Percentiles rank a stretch among this genome's conserved stretches.
Evolutionary conservation across 1,140 invertebrate genomes (phyloP).

Genomic region (Meloidogyne exigua): DNA sequence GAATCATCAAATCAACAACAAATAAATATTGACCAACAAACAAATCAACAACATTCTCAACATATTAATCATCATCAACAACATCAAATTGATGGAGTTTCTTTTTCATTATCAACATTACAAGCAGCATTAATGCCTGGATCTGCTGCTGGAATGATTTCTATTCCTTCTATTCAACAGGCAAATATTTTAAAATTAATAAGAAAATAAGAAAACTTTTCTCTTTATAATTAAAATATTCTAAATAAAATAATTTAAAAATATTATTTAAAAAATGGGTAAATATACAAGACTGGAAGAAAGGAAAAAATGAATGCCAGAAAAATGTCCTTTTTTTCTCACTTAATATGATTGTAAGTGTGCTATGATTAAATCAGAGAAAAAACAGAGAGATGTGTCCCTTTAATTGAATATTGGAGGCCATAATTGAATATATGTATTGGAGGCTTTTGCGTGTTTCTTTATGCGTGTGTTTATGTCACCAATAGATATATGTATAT

Average conservation of each 20-base stretch:
- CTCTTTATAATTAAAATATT: slow-evolving; percentile 1
- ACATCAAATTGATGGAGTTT: slow-evolving; percentile 11
- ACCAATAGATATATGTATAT: background rate
- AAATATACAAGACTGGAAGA: too few relatives aligned
- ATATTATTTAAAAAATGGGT: background rate
- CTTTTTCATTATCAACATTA: slow-evolving; percentile 13
- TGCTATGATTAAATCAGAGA: slow-evolving; percentile 28
- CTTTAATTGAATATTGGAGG: slow-evolving; percentile 28
- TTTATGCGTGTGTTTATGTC: background rate
- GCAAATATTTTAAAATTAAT: slow-evolving; percentile 7
- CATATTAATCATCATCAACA: background rate
- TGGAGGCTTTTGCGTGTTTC: background rate
- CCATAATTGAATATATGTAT: background rate
- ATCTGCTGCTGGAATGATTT: slow-evolving; percentile 22
- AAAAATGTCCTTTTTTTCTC: background rate
- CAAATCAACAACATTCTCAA: background rate
- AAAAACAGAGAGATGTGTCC: background rate
- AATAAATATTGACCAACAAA: background rate
- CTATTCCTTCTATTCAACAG: slow-evolving; percentile 20
- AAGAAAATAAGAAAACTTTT: too few relatives aligned
- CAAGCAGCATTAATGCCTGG: slow-evolving; percentile 19
- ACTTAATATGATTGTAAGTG: background rate
- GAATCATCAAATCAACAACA: background rate
- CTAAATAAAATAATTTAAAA: background rate
- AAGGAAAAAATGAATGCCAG: background rate